These are phyloP conservation scores for Arenaria interpres DNA, from an alignment of 2,113 vertebrate species.

Conservation along the genomic window DNA sequence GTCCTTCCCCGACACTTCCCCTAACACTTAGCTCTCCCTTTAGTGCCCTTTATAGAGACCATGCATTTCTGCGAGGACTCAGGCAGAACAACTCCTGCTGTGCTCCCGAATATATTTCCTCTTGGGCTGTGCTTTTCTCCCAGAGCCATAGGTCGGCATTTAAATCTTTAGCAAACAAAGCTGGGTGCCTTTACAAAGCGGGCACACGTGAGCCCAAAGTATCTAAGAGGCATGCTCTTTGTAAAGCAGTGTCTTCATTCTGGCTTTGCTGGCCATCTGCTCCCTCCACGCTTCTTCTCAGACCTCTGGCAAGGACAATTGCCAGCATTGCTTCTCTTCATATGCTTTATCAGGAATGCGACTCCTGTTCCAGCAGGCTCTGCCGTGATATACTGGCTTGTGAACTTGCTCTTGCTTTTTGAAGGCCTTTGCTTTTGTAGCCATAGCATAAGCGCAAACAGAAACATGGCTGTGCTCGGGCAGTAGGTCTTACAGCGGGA, in stretches of 20 bases:
- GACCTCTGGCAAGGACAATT: neutral
- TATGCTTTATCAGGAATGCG: neutral
- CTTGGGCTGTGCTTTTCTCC: neutral
- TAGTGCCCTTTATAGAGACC: neutral
- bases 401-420: neutral
- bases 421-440: neutral
- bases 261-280: neutral
- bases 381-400: neutral
- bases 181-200: neutral
- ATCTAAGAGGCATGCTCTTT: neutral
- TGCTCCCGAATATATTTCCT: neutral
- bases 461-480: neutral
- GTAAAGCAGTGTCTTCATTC: neutral
- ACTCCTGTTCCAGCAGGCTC: neutral
- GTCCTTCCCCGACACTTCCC: neutral
- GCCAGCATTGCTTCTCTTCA: neutral
- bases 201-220: neutral
- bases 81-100: neutral
- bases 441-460: neutral
- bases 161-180: neutral
- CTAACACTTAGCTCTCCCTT: neutral
- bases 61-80: neutral
- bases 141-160: neutral
- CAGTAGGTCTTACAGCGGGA: neutral
- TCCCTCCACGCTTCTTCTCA: neutral